phyloP scores from a whole-genome alignment of 2,888 invertebrate genomes.

The Cyclophora punctaria region DNA sequence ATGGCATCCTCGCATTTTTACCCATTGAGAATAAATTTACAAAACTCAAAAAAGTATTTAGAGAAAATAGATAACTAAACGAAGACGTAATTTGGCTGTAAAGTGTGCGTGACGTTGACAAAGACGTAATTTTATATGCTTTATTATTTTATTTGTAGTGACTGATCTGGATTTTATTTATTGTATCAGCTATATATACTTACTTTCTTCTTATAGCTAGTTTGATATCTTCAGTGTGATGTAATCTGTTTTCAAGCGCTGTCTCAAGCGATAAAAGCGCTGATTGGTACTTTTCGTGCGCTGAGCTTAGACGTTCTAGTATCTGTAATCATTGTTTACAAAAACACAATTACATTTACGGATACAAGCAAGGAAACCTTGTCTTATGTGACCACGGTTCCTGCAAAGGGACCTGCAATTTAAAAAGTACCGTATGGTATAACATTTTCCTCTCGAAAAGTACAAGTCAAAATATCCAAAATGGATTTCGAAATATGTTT shows the following conservation, averaged over 20 bases:
- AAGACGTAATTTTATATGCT: no score
- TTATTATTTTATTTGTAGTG: no score
- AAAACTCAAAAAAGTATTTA: no score
- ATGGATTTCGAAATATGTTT: no score
- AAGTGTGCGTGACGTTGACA: not conserved
- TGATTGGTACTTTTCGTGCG: conserved; percentile 85
- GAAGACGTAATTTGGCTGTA: not conserved
- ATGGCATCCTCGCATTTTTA: not conserved
- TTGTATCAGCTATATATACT: conserved; percentile 11
- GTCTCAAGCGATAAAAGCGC: conserved; percentile 82
- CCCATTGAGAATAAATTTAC: no score
- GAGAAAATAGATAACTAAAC: no score
- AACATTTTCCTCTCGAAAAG: no score
- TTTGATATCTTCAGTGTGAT: conserved; percentile 87
- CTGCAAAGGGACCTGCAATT: no score
- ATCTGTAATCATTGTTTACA: conserved; percentile 68
- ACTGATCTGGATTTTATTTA: no score
- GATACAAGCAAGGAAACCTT: not conserved
- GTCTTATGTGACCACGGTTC: no score
- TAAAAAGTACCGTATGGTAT: no score
- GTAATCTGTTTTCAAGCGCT: conserved; percentile 81
- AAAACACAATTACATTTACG: not conserved
- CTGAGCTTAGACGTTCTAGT: conserved; percentile 81
- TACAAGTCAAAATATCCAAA: no score
- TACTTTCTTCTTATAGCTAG: conserved; percentile 82